Percentiles rank a stretch among this genome's conserved stretches.
phyloP scores from a whole-genome alignment of 2,113 vertebrate species.

The Gymnogyps californianus region DNA sequence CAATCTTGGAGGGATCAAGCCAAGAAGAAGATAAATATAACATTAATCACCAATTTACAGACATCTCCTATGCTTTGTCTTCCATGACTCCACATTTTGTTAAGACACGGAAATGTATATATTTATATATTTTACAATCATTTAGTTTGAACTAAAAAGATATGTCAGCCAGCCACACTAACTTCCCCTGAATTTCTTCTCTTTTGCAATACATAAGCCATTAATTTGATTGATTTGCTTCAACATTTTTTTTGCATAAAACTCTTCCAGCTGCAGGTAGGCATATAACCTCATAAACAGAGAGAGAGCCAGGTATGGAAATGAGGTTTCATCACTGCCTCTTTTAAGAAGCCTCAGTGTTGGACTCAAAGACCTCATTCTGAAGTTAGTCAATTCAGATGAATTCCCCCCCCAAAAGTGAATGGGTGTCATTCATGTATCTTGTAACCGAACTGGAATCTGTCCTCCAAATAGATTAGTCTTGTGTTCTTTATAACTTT shows the following conservation, averaged over 20 bases:
- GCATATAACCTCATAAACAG: background rate
- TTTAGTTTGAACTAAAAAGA: background rate
- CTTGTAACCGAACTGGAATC: background rate
- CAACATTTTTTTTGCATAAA: background rate
- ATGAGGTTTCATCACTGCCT: constrained; percentile 24
- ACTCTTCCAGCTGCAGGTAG: background rate
- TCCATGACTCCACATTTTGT: background rate
- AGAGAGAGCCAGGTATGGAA: constrained; percentile 13
- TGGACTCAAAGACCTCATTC: constrained; percentile 20
- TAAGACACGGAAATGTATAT: background rate
- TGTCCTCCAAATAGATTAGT: background rate
- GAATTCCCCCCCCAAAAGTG: background rate
- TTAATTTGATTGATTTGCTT: background rate
- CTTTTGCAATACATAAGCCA: background rate
- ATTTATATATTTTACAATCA: background rate
- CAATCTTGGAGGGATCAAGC: background rate
- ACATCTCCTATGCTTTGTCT: background rate
- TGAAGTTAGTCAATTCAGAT: background rate
- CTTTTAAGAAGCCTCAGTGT: background rate
- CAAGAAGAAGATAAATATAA: background rate
- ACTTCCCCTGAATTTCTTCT: background rate
- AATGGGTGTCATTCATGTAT: background rate
- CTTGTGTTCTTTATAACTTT: background rate
- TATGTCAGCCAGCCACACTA: background rate
- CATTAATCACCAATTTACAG: background rate